Evolutionary conservation across 2,113 vertebrate species (phyloP), one percentile per base, ranked within the genome.

Genomic region (Aplodontia rufa): DNA sequence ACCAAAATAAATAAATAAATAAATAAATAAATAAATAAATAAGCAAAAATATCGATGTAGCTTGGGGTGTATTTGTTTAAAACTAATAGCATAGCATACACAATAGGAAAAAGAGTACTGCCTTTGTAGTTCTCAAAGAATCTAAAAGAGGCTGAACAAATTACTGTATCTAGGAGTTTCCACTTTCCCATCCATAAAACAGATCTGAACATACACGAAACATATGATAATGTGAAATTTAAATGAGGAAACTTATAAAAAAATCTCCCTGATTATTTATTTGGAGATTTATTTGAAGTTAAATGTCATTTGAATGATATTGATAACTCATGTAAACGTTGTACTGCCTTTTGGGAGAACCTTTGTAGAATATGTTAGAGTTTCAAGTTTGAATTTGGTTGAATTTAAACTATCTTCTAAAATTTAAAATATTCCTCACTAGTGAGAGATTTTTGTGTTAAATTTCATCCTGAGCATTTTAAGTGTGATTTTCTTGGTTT

Each of bases 401-500:
- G 26, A 87, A 80, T 66, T 86, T 92, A 87, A 93, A 35, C 6
- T 3, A 40, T 93, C 93, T 60, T 40, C 24, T 10, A 68, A 95
- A 81, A 83, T 53, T 64, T 71, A 88, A 87, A 90, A 71, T 24
- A 88, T n/a, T 79, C 17, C 69, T 96, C 37, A 37, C 8, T 64
- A 60, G 40, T 78, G 64, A 96, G 53, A 68, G 3, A 42, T 51
- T 82, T 92, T 84, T 94, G 91, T 96, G 47, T 81, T 82, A 75
- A 78, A 60, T 40, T 91, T 66, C 11, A 58, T 68, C 42, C 4
- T 0, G 8, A 26, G 13, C 13, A 96, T 94, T 90, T 92, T 45
- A 51, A 93, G 30, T 78, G 0, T 26, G 7, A 35, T 42, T 86
- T 30, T 89, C 14, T 93, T 87, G 42, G 58, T 83, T 93, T 88